Conservation (phyloP, 2,888 invertebrate genomes). For the Chirona hameri region DNA sequence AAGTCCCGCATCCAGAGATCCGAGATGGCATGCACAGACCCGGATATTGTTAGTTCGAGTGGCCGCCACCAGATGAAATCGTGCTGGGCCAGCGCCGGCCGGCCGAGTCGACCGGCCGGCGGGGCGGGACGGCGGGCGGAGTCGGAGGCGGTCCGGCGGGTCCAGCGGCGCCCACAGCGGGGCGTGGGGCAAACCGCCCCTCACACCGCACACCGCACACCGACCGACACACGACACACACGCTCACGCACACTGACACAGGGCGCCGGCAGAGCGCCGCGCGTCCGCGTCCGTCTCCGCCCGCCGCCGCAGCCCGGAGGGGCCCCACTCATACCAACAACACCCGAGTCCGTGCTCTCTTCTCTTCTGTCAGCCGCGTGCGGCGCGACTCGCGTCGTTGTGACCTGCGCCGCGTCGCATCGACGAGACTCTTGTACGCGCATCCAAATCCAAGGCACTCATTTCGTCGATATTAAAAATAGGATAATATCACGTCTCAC, state of each 20-base stretch:
- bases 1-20: background rate
- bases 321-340: background rate
- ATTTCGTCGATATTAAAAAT: constrained; percentile 24
- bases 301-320: background rate
- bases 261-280: background rate
- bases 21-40: constrained; percentile 22
- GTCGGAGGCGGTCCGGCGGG: background rate
- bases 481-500: background rate
- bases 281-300: background rate
- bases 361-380: background rate
- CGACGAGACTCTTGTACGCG: constrained; percentile 7
- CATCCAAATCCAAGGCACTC: constrained; percentile 23
- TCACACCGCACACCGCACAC: background rate
- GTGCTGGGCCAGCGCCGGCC: background rate
- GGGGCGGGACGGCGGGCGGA: background rate
- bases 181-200: background rate
- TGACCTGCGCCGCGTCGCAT: background rate
- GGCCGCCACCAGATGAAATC: constrained; percentile 13
- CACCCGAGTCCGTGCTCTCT: constrained; percentile 1
- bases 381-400: background rate
- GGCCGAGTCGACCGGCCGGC: background rate
- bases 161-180: background rate
- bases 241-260: background rate
- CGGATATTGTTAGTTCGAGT: background rate
- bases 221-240: background rate